These are phyloP conservation scores for Asobara japonica DNA, from an alignment of 1,140 invertebrate species.

Conservation along the genomic window DNA sequence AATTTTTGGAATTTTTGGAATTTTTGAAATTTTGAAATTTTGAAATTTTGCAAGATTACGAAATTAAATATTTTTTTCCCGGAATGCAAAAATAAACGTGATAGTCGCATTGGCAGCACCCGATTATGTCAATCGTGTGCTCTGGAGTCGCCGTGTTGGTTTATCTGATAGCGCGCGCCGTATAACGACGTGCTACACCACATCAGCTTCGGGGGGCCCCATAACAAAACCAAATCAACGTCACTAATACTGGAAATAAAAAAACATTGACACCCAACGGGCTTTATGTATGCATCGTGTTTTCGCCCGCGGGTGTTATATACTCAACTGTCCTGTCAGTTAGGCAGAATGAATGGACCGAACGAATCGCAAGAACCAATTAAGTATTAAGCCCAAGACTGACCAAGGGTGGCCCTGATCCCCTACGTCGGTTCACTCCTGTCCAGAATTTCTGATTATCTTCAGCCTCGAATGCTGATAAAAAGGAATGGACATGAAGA, in stretches of 20 bases:
- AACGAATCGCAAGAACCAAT: slow-evolving; percentile 64
- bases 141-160: slow-evolving; percentile 42
- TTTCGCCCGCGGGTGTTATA: slow-evolving; percentile 43
- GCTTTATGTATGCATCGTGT: slow-evolving; percentile 25
- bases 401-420: slow-evolving; percentile 30
- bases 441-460: slow-evolving; percentile 2
- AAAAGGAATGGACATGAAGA: background rate
- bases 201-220: background rate
- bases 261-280: background rate
- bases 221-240: background rate
- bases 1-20: too few species aligned
- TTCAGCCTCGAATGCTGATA: background rate
- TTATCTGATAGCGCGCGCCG: slow-evolving; percentile 55
- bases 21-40: too few species aligned
- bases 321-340: slow-evolving; percentile 28
- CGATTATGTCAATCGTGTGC: slow-evolving; percentile 56
- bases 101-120: slow-evolving; percentile 44
- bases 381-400: slow-evolving; percentile 56
- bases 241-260: background rate
- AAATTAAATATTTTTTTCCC: too few species aligned
- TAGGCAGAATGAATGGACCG: slow-evolving; percentile 58
- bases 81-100: too few species aligned
- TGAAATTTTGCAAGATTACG: too few species aligned
- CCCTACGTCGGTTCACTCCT: background rate
- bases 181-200: slow-evolving; percentile 47